phyloP scores from a whole-genome alignment of 2,797 vertebrate species.

The Mus caroli region DNA sequence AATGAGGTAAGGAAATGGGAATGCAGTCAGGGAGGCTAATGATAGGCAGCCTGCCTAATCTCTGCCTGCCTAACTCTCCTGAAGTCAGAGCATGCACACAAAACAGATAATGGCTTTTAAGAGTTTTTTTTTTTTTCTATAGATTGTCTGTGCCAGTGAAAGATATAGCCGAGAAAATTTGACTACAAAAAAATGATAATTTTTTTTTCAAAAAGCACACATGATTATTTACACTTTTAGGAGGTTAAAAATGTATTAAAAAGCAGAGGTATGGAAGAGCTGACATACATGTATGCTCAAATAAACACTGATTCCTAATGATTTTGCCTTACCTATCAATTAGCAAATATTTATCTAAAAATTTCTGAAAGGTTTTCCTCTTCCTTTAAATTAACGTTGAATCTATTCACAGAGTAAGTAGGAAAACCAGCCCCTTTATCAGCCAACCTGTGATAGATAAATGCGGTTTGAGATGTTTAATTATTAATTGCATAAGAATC shows the following conservation, averaged over 20 bases:
- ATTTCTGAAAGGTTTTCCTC: not conserved
- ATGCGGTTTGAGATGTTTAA: not conserved
- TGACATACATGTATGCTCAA: not conserved
- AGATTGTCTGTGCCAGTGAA: slow-evolving; percentile 27
- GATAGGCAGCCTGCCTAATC: slow-evolving; percentile 81
- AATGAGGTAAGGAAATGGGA: slow-evolving; percentile 85
- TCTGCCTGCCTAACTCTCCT: slow-evolving; percentile 79
- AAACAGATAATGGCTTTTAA: slow-evolving; percentile 73
- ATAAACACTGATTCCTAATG: too few relatives aligned
- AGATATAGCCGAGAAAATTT: slow-evolving; percentile 20
- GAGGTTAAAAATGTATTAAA: not conserved
- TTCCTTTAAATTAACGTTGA: not conserved
- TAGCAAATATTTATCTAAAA: not conserved
- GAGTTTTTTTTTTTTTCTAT: slow-evolving; percentile 44
- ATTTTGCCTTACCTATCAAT: not conserved
- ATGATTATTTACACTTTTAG: slow-evolving; percentile 44
- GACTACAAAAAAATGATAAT: slow-evolving; percentile 50
- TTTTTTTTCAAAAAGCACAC: slow-evolving; percentile 49
- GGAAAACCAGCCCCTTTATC: not conserved
- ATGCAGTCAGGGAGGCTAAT: slow-evolving; percentile 84
- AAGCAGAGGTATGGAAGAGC: not conserved
- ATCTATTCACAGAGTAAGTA: not conserved
- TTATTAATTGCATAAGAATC: not conserved
- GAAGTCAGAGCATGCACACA: slow-evolving; percentile 79
- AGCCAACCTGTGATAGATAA: not conserved